Evolutionary conservation across 2,113 vertebrate genomes (phyloP).

Genomic region (Cololabis saira): DNA sequence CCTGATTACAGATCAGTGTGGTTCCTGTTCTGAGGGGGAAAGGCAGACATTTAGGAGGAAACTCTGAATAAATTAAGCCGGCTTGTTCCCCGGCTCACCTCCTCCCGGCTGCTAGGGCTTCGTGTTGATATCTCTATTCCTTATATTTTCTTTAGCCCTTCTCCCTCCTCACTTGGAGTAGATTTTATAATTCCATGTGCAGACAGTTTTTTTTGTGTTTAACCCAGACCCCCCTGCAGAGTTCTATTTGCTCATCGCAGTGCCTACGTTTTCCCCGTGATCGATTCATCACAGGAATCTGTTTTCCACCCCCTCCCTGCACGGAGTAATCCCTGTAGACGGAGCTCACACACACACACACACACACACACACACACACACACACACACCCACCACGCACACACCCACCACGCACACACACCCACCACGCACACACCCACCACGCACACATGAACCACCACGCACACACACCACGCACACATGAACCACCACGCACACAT

Average conservation of each 20-base stretch:
- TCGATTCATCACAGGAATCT: conserved; percentile 78
- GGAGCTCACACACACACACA: conserved; percentile 26
- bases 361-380: too few relatives aligned
- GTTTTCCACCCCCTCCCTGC: conserved; percentile 67
- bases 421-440: conserved; percentile 24
- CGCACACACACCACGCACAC: too few relatives aligned
- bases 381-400: too few relatives aligned
- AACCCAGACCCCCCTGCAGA: conserved; percentile 61
- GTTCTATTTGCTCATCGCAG: conserved; percentile 76
- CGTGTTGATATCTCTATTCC: conserved; percentile 47
- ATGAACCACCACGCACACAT: too few relatives aligned
- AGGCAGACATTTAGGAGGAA: not conserved
- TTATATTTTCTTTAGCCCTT: conserved; percentile 43
- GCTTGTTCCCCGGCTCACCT: not conserved
- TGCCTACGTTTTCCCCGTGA: conserved; percentile 72
- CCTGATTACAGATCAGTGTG: not conserved
- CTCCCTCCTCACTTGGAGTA: conserved; percentile 46
- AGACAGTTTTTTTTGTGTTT: conserved; percentile 44
- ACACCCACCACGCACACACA: too few relatives aligned
- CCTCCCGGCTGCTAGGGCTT: conserved; percentile 11
- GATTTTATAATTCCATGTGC: conserved; percentile 75
- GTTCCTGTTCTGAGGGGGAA: too few relatives aligned
- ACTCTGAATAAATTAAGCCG: not conserved
- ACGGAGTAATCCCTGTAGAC: conserved; percentile 35
- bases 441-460: too few relatives aligned